phyloP scores from a whole-genome alignment of 2,888 invertebrate species.

The Nesidiocoris tenuis region DNA sequence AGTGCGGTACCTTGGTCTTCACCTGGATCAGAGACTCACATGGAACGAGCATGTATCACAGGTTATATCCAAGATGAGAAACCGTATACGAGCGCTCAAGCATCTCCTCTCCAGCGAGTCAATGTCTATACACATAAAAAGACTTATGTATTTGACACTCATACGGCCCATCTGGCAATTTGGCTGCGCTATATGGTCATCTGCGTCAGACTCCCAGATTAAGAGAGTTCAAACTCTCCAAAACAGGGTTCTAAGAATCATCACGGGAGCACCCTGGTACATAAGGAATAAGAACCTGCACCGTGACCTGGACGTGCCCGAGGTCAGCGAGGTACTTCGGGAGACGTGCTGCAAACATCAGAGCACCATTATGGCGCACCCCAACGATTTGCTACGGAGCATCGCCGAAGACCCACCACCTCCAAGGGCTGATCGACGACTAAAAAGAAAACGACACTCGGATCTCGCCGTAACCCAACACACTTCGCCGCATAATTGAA shows the following conservation, averaged over 20 bases:
- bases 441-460: background rate
- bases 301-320: background rate
- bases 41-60: constrained; percentile 7
- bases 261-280: constrained; percentile 7
- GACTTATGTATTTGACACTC: constrained; percentile 9
- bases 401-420: background rate
- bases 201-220: constrained; percentile 31
- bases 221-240: constrained; percentile 8
- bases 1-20: background rate
- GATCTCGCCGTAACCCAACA: background rate
- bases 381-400: background rate
- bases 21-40: constrained; percentile 10
- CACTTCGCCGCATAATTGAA: too few relatives aligned
- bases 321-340: background rate
- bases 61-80: constrained; percentile 4
- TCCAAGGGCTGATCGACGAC: background rate
- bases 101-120: constrained; percentile 8
- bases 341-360: background rate
- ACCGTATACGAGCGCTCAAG: constrained; percentile 2
- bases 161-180: constrained; percentile 24
- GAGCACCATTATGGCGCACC: background rate
- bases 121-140: constrained; percentile 7
- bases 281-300: background rate
- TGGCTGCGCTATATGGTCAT: constrained; percentile 18
- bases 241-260: background rate